phyloP scores from a whole-genome alignment of 2,888 invertebrate genomes.

The Desoria tigrina region DNA sequence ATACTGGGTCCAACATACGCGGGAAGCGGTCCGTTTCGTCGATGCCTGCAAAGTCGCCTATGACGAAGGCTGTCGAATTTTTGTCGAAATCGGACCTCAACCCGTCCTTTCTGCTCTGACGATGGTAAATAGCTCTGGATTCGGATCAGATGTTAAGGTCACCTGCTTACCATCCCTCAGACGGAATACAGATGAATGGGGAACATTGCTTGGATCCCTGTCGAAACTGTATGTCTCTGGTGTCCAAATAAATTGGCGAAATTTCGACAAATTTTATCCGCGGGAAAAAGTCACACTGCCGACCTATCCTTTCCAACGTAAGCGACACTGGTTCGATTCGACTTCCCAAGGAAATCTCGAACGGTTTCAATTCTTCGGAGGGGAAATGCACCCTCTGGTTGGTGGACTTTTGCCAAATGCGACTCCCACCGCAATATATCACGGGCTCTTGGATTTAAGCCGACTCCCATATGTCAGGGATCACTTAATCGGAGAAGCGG shows the following conservation, averaged over 20 bases:
- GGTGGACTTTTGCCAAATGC: slow-evolving; percentile 19
- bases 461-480: slow-evolving; percentile 10
- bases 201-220: neutral
- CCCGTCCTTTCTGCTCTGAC: slow-evolving; percentile 21
- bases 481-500: slow-evolving; percentile 20
- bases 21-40: slow-evolving; percentile 23
- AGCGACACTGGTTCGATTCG: slow-evolving; percentile 14
- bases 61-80: neutral
- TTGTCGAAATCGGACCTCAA: slow-evolving; percentile 27
- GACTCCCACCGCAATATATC: slow-evolving; percentile 13
- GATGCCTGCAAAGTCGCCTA: slow-evolving; percentile 16
- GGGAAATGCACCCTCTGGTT: slow-evolving; percentile 21
- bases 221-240: neutral
- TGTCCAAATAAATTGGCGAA: slow-evolving; percentile 17
- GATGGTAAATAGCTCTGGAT: neutral
- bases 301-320: slow-evolving; percentile 18
- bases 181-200: slow-evolving; percentile 13
- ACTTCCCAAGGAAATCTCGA: neutral
- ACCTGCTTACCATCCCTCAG: slow-evolving; percentile 9
- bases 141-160: neutral
- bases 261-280: slow-evolving; percentile 16
- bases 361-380: neutral
- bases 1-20: slow-evolving; percentile 25
- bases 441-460: slow-evolving; percentile 6
- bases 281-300: slow-evolving; percentile 13